Evolutionary conservation across 2,113 vertebrate species (phyloP).

Genomic region (Tachuris rubrigastra): DNA sequence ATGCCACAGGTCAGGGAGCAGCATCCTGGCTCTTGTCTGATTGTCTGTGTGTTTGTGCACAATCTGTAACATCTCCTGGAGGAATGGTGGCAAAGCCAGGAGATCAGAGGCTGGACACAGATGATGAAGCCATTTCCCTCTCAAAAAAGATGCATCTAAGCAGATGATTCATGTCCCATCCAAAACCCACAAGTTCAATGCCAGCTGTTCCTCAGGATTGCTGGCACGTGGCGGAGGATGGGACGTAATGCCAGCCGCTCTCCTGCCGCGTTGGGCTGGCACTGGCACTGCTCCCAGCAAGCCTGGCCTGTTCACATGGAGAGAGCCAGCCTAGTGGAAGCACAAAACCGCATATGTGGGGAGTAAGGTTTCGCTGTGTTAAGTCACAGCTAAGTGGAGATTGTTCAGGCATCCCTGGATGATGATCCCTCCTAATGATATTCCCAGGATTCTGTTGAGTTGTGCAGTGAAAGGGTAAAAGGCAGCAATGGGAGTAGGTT

Average conservation of each 20-base stretch:
- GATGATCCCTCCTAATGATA: fast-evolving
- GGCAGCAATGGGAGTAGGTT: background rate
- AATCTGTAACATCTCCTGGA: background rate
- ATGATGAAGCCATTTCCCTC: background rate
- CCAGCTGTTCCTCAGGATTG: background rate
- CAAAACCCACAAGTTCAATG: background rate
- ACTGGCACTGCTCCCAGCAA: background rate
- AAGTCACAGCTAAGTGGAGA: background rate
- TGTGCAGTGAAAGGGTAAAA: background rate
- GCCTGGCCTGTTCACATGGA: fast-evolving
- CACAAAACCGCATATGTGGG: background rate
- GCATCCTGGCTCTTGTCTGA: background rate
- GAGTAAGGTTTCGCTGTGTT: background rate
- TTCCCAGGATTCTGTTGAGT: background rate
- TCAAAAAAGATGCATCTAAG: background rate
- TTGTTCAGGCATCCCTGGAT: background rate
- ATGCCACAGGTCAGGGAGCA: background rate
- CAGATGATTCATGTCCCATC: background rate
- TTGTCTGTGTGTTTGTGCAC: background rate
- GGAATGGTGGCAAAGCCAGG: background rate
- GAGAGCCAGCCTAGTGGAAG: background rate
- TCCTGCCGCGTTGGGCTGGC: fast-evolving
- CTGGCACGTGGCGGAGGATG: fast-evolving
- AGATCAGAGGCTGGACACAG: background rate
- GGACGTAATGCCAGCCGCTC: fast-evolving